These are phyloP conservation scores for Apeira syringaria DNA, from an alignment of 2,888 invertebrate genomes.

Conservation along the genomic window DNA sequence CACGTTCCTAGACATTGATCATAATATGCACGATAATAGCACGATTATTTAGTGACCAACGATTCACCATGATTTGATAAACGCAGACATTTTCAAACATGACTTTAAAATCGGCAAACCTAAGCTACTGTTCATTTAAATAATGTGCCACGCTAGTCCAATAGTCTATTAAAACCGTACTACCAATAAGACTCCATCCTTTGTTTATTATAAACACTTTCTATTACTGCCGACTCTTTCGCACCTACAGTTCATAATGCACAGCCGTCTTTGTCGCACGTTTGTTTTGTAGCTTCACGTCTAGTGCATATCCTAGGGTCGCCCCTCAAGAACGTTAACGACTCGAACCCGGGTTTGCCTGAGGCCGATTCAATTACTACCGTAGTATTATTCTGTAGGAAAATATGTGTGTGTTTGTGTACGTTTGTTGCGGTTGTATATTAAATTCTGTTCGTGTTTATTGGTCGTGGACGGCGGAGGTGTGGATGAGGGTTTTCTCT, in stretches of 20 bases:
- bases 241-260: slow-evolving; percentile 22
- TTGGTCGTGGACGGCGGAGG: slow-evolving; percentile 33
- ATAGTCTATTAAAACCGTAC: slow-evolving; percentile 52
- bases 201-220: slow-evolving; percentile 83
- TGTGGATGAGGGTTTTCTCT: slow-evolving; percentile 25
- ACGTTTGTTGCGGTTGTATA: slow-evolving; percentile 69
- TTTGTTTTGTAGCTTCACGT: slow-evolving; percentile 70
- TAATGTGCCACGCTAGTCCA: slow-evolving; percentile 68
- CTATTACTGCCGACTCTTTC: slow-evolving; percentile 52
- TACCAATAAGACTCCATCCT: slow-evolving; percentile 80
- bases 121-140: slow-evolving; percentile 59
- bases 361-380: slow-evolving; percentile 83
- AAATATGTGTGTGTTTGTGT: slow-evolving; percentile 80
- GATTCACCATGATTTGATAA: too few relatives aligned
- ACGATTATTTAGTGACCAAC: too few relatives aligned
- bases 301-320: slow-evolving; percentile 62
- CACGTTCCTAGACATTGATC: too few relatives aligned
- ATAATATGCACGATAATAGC: too few relatives aligned
- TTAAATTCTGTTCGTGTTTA: slow-evolving; percentile 47
- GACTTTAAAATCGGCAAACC: neutral
- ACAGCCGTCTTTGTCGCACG: slow-evolving; percentile 47
- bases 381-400: slow-evolving; percentile 79
- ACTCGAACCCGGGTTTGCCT: slow-evolving; percentile 73
- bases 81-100: neutral
- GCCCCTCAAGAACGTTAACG: slow-evolving; percentile 79